Percentiles rank a stretch among this genome's conserved stretches.
Conservation (phyloP, 30 jellyfish, hydroid and myxozoan genomes). For the Nemopilema nomurai region DNA sequence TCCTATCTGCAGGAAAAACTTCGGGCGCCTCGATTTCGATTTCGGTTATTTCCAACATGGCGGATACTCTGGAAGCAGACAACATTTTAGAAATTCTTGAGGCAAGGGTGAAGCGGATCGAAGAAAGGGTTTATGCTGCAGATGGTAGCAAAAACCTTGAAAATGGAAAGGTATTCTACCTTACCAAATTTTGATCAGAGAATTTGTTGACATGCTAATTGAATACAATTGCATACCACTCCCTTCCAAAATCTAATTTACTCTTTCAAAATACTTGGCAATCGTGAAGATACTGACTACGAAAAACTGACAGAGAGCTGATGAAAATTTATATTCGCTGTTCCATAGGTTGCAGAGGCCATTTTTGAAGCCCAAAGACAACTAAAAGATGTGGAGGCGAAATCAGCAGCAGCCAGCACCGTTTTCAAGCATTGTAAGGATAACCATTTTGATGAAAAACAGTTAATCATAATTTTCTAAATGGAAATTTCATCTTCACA, state of each 20-base stretch:
- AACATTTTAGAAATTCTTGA: slow-evolving; percentile 23
- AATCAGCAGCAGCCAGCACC: slow-evolving; percentile 30
- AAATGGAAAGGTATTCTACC: slow-evolving; percentile 30
- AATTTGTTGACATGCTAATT: no score
- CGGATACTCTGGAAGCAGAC: slow-evolving; percentile 21
- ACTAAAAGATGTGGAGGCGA: slow-evolving; percentile 67
- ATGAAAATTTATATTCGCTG: no score
- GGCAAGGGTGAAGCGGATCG: slow-evolving; percentile 19
- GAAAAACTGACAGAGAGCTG: not conserved
- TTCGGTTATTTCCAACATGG: slow-evolving; percentile 11
- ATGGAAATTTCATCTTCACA: no score
- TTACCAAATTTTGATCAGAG: no score
- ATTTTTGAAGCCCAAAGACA: slow-evolving; percentile 60
- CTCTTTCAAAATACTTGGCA: not conserved
- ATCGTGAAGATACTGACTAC: not conserved
- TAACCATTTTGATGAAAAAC: no score
- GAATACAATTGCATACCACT: no score
- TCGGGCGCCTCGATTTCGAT: slow-evolving; percentile 1
- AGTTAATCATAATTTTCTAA: no score
- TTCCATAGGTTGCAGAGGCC: slow-evolving; percentile 46
- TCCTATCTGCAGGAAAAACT: not conserved
- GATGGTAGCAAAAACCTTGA: slow-evolving; percentile 14
- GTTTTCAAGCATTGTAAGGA: slow-evolving; percentile 62
- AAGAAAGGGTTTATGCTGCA: slow-evolving; percentile 26
- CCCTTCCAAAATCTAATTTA: not conserved